Base-by-base conservation (phyloP, 92 coral and sea anemone species). In the Actinostola sp. region DNA sequence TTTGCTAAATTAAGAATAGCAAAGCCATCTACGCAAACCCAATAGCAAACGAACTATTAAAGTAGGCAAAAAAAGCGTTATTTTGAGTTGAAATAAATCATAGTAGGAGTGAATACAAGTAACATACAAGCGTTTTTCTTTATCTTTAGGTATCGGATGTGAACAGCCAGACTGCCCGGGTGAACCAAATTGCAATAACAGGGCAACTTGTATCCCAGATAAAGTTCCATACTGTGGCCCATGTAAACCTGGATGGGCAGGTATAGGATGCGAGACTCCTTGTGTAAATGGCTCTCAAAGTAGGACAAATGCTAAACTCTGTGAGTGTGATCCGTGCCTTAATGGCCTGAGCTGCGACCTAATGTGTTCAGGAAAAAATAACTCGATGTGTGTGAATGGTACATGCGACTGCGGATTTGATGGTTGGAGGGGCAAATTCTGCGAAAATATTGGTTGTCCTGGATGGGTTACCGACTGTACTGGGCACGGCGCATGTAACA, bases 401-500 rank as follows among this genome's bases (percentile, higher is more conserved):
- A 61, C 73, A 35, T 85, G 90, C 44, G 50, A 65, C 59, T 85
- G 90, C 38, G 90, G 90, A 39, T 84, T 85, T 73, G 85, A 79
- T 36, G 90, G 85, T 17, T 85, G 90, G 90, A 69, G 90, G 62
- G 90, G 90, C 24, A 67, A 72, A 35, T 72, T 79, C 14, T 85
- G 90, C 27, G 82, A 85, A 43, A 73, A 65, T 60, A 34, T 34
- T 66, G 90, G 90, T 36, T 85, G 90, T 53, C 90, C 90, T 11
- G 90, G 90, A 60, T 42, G 75, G 65, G 64, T 52, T 43, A 72
- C 35, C 11, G 90, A 85, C 67, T 85, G 90, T 62, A 77, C 90
- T 16, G 90, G 90, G 24, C 90, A 79, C 46, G 90, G 90, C 0
- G 79, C 90, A 3, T 85, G 90, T 44, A 79, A 79, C 77, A 85